phyloP scores from a whole-genome alignment of 1,140 invertebrate genomes.

The Drosophila quadrilineata region DNA sequence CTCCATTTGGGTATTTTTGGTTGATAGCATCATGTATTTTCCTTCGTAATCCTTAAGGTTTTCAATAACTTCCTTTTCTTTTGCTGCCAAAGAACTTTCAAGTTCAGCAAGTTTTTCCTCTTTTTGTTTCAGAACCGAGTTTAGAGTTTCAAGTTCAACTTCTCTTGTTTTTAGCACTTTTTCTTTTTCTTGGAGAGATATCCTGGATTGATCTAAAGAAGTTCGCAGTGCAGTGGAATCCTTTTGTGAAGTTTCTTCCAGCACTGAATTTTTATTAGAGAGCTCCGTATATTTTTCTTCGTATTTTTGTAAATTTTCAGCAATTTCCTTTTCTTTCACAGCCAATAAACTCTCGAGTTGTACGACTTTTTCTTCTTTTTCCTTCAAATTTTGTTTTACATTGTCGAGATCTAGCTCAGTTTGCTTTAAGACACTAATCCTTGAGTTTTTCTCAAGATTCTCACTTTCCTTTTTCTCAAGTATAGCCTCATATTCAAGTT shows the following conservation, averaged over 20 bases:
- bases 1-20: slow-evolving; percentile 1
- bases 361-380: slow-evolving; percentile 37
- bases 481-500: slow-evolving; percentile 44
- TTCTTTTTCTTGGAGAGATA: slow-evolving; percentile 15
- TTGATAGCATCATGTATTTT: slow-evolving; percentile 15
- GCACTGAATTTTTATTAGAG: not conserved
- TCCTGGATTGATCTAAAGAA: slow-evolving; percentile 9
- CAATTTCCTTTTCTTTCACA: slow-evolving; percentile 30
- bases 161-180: slow-evolving; percentile 15
- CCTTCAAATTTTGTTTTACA: slow-evolving; percentile 21
- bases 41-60: slow-evolving; percentile 28
- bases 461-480: slow-evolving; percentile 53
- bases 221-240: slow-evolving; percentile 6
- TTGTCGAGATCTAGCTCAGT: slow-evolving; percentile 43
- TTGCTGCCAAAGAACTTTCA: slow-evolving; percentile 33
- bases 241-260: slow-evolving; percentile 11
- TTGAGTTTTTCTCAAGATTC: slow-evolving; percentile 23
- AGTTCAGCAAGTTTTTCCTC: slow-evolving; percentile 33
- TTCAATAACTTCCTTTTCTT: slow-evolving; percentile 30
- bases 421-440: slow-evolving; percentile 41
- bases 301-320: slow-evolving; percentile 14
- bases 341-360: slow-evolving; percentile 38
- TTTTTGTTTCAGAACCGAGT: slow-evolving; percentile 14
- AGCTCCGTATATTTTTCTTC: slow-evolving; percentile 36
- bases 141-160: slow-evolving; percentile 38